These are phyloP conservation scores for Cossypha caffra DNA, from an alignment of 2,797 vertebrate genomes.

Conservation along the genomic window DNA sequence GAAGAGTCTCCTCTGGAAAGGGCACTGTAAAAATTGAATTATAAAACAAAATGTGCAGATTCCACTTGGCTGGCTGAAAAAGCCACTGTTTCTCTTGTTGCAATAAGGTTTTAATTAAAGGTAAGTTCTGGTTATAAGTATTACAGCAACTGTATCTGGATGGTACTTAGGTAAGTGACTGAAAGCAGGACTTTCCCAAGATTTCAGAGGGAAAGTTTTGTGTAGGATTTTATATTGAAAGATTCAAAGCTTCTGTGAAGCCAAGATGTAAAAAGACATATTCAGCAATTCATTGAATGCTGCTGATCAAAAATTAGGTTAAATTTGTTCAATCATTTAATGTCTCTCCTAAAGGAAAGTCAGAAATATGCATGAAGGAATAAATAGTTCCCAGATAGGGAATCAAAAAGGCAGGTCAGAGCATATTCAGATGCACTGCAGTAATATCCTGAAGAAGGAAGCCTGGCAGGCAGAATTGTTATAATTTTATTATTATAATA, in stretches of 20 bases:
- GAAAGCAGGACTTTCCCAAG: not conserved
- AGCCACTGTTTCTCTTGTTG: conserved; percentile 19
- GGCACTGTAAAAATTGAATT: conserved; percentile 27
- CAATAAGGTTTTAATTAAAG: conserved; percentile 61
- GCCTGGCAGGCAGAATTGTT: conserved; percentile 1
- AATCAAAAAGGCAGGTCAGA: conserved; percentile 21
- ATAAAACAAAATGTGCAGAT: conserved; percentile 12
- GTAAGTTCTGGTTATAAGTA: not conserved
- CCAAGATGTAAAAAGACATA: not conserved
- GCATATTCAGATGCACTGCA: conserved; percentile 1
- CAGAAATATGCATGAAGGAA: conserved; percentile 24
- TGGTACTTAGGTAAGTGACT: not conserved
- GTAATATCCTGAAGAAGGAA: conserved; percentile 38
- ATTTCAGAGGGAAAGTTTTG: not conserved
- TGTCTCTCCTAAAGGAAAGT: conserved; percentile 8
- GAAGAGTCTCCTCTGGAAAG: conserved; percentile 35
- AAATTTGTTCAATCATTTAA: conserved; percentile 33
- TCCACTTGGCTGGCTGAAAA: conserved; percentile 28
- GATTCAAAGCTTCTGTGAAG: not conserved
- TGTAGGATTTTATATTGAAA: not conserved
- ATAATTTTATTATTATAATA: not conserved
- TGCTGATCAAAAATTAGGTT: conserved; percentile 10
- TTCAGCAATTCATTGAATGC: not conserved
- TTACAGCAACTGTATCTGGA: not conserved
- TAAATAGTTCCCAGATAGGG: not conserved